Conservation (phyloP, 1,140 invertebrate genomes). For the Sogatella furcifera region DNA sequence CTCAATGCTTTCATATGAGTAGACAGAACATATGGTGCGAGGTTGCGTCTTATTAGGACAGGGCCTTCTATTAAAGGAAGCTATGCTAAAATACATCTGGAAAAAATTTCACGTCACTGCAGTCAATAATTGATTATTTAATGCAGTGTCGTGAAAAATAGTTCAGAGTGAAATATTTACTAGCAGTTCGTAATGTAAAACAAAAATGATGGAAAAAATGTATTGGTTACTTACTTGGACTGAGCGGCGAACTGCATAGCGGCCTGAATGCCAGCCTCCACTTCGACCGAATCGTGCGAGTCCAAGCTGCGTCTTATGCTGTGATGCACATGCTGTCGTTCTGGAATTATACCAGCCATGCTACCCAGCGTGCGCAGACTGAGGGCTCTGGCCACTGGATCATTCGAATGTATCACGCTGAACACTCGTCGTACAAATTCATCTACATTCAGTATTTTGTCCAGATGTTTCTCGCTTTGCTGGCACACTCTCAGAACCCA, state of each 20-base stretch:
- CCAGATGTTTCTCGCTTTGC: conserved; percentile 90
- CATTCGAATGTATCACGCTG: conserved; percentile 92
- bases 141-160: no score
- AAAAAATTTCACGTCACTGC: no score
- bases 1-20: no score
- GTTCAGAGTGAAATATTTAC: no score
- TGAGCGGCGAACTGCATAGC: conserved; percentile 85
- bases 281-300: conserved; percentile 89
- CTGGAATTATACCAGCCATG: conserved; percentile 84
- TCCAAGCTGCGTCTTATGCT: conserved; percentile 84
- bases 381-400: conserved; percentile 85
- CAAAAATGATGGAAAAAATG: no score
- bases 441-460: conserved; percentile 94
- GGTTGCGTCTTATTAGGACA: no score
- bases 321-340: conserved; percentile 90
- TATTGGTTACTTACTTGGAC: conserved; percentile 58
- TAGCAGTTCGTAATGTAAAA: no score
- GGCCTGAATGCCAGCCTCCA: conserved; percentile 91
- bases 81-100: no score
- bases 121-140: no score
- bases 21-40: no score
- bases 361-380: conserved; percentile 83
- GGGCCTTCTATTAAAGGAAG: no score
- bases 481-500: conserved; percentile 91
- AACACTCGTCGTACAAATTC: conserved; percentile 90